Evolutionary conservation across 1,140 invertebrate genomes (phyloP).

Genomic region (Hypsibius dujardini): DNA sequence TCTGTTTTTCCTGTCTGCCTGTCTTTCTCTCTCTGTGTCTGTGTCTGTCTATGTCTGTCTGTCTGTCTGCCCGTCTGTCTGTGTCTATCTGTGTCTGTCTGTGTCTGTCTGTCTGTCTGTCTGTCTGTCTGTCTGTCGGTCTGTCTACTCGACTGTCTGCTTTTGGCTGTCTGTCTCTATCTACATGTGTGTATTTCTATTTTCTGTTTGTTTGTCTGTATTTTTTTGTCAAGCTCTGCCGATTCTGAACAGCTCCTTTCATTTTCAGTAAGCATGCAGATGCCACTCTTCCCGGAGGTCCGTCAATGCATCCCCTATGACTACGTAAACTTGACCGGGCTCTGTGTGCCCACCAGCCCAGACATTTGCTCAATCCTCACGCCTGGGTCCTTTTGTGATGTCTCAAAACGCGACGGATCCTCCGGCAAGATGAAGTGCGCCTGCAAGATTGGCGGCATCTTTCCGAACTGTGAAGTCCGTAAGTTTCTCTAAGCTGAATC

Average conservation of each 20-base stretch:
- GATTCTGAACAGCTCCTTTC: background rate
- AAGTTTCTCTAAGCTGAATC: background rate
- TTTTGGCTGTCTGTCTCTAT: too few relatives aligned
- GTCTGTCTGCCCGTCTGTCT: too few relatives aligned
- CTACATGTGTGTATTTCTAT: too few relatives aligned
- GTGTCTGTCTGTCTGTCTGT: too few relatives aligned
- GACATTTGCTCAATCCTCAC: background rate
- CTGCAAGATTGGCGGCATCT: background rate
- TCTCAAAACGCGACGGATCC: background rate
- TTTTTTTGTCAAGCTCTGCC: too few relatives aligned
- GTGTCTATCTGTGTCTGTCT: too few relatives aligned
- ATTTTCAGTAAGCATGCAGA: background rate
- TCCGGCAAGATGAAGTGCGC: background rate
- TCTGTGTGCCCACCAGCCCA: background rate
- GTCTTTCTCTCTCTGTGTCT: too few relatives aligned
- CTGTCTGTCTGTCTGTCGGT: too few relatives aligned
- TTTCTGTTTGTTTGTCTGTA: too few relatives aligned
- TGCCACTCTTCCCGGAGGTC: constrained; percentile 4
- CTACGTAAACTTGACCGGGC: background rate
- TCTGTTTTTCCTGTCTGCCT: too few relatives aligned
- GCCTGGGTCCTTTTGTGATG: background rate
- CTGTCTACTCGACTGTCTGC: too few relatives aligned
- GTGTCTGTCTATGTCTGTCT: too few relatives aligned
- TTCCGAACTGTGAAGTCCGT: constrained; percentile 1
- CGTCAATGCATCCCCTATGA: background rate